Evolutionary conservation across 2,888 invertebrate genomes (phyloP).

Genomic region (Caenorhabditis panamensis): DNA sequence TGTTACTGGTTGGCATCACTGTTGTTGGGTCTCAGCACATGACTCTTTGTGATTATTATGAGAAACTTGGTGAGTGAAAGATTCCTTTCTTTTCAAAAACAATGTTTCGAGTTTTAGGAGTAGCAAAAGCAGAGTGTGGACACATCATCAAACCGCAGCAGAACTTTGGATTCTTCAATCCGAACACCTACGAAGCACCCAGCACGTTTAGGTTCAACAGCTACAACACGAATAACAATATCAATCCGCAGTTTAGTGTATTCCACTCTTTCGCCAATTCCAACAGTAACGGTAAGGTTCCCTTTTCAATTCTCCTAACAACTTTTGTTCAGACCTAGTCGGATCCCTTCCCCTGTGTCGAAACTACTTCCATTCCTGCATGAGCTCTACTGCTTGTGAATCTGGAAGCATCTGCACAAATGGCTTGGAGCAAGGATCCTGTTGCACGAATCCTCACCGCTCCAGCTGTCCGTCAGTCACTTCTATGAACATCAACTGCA

Average conservation of each 20-base stretch:
- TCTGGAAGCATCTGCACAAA: constrained; percentile 69
- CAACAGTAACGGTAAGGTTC: constrained; percentile 26
- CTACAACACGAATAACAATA: constrained; percentile 35
- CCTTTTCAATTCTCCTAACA: background rate
- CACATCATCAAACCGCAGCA: constrained; percentile 46
- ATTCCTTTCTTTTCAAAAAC: background rate
- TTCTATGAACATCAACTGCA: constrained; percentile 66
- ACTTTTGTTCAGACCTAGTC: constrained; percentile 47
- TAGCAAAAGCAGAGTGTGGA: constrained; percentile 65
- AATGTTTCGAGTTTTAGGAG: constrained; percentile 36
- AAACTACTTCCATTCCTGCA: constrained; percentile 71
- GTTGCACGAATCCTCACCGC: constrained; percentile 66
- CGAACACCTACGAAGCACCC: constrained; percentile 24
- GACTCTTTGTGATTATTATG: constrained; percentile 67
- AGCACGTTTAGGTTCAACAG: constrained; percentile 46
- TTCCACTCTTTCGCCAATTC: constrained; percentile 35
- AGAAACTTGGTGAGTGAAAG: constrained; percentile 56
- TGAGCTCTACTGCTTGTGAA: constrained; percentile 65
- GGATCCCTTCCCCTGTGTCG: constrained; percentile 62
- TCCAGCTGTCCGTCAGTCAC: constrained; percentile 65
- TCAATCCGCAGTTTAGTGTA: constrained; percentile 50
- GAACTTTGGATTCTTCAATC: constrained; percentile 38
- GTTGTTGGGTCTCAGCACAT: constrained; percentile 58
- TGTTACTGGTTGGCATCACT: constrained; percentile 46
- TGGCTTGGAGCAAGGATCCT: constrained; percentile 64